Percentiles rank a stretch among this genome's conserved stretches.
Conservation (phyloP, 1,140 invertebrate species). For the Cotesia vestalis region DNA sequence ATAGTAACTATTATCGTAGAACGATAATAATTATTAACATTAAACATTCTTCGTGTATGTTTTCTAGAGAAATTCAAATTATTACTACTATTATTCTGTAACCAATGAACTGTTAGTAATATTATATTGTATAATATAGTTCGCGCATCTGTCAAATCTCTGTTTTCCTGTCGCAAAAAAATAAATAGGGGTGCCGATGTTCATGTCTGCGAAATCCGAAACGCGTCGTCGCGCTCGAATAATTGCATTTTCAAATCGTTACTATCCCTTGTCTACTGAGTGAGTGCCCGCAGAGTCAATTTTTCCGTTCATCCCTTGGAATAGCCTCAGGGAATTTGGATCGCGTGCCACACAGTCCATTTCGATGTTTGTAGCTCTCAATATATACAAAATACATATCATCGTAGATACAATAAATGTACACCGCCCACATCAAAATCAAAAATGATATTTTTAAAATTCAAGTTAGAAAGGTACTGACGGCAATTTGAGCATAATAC, state of each 20-base stretch:
- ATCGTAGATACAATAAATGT: no score
- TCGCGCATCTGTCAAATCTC: slow-evolving; percentile 35
- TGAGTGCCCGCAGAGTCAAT: slow-evolving; percentile 30
- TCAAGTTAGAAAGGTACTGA: no score
- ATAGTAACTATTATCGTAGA: no score
- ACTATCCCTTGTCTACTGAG: slow-evolving; percentile 16
- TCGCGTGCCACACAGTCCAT: slow-evolving; percentile 42
- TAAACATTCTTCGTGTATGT: no score
- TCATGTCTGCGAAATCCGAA: slow-evolving; percentile 29
- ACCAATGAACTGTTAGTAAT: not conserved
- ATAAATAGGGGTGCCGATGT: slow-evolving; percentile 15
- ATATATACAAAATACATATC: not conserved
- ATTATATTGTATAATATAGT: not conserved
- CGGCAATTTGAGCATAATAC: no score
- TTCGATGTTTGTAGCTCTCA: slow-evolving; percentile 35
- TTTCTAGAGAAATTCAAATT: no score
- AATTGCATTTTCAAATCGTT: slow-evolving; percentile 51
- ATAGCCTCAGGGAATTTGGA: slow-evolving; percentile 37
- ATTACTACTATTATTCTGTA: no score
- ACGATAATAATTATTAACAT: no score
- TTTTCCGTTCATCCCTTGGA: slow-evolving; percentile 33
- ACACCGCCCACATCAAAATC: no score
- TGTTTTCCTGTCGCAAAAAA: not conserved
- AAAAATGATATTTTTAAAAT: not conserved
- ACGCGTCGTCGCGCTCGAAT: slow-evolving; percentile 44